Evolutionary conservation across 2,113 vertebrate genomes (phyloP), one percentile per base, ranked within the genome.

Genomic region (Calonectris borealis): DNA sequence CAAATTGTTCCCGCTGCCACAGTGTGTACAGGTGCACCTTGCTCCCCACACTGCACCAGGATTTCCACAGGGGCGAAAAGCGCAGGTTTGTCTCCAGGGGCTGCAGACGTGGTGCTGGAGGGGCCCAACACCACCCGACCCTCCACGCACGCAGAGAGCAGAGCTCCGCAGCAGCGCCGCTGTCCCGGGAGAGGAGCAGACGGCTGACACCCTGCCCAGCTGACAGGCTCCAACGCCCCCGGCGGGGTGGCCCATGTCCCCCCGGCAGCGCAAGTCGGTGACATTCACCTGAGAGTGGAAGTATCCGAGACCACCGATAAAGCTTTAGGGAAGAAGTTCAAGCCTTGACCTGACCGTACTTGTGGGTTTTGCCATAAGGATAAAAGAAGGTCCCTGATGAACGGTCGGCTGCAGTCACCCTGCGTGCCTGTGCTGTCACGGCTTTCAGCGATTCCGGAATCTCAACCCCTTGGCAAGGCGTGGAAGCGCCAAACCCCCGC

Each of bases 401-500:
- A 60, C 2, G 1, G 22, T 34, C 3, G 1, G 79, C 69, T 32
- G 49, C 51, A 4, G 57, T 5, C 36, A 71, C 34, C 12, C 36
- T 5, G 10, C 4, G 1, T 1, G 5, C n/a, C 40, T 14, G 7
- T 18, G 19, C 2, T 12, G 6, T 24, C 29, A 4, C 4, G 2
- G 49, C 29, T 76, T 42, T 34, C 29, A 34, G 51, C 2, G 3
- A 15, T 57, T 81, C 69, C 51, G 22, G n/a, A 77, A 58, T 16
- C 19, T 61, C 5, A 1, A 20, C 7, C n/a, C 31, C 22, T 84
- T 2, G 10, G 14, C 6, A 44, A 51, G n/a, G 31, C 1, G 0
- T 11, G 40, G 58, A 31, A 84, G 34, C 65, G 34, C 24, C 46
- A 32, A 87, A 38, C 27, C 9, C n/a, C 4, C 1, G 24, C 2